These are phyloP conservation scores for Octonoba sinensis DNA, from an alignment of 2,888 invertebrate genomes.

Conservation along the genomic window DNA sequence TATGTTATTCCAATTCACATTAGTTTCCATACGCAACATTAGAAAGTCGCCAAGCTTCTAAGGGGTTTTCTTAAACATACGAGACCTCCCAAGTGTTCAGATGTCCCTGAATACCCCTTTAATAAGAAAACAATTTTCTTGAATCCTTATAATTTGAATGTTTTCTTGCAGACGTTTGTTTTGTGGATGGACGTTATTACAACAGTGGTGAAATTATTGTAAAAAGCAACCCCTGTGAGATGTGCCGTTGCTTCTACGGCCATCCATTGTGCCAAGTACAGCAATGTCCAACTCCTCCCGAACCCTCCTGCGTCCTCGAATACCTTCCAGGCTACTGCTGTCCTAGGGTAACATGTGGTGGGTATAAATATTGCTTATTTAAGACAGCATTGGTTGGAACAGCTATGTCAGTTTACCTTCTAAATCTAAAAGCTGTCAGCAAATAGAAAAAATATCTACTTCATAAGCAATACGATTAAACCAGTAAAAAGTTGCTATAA, in stretches of 20 bases:
- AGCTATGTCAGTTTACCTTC: neutral
- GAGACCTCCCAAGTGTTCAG: too few species aligned
- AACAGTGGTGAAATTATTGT: conserved; percentile 75
- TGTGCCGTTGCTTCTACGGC: conserved; percentile 77
- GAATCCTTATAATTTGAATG: too few species aligned
- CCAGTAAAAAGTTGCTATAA: too few species aligned
- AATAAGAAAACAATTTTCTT: too few species aligned
- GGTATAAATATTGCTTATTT: neutral
- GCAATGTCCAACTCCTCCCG: conserved; percentile 72
- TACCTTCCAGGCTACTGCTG: conserved; percentile 62
- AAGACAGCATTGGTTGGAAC: neutral
- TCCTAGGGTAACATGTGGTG: conserved; percentile 64
- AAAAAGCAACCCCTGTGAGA: conserved; percentile 74
- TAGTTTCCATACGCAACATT: too few species aligned
- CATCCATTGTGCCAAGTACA: conserved; percentile 75
- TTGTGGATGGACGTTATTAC: conserved; percentile 65
- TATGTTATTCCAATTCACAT: too few species aligned
- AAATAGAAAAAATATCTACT: too few species aligned
- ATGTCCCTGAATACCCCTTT: too few species aligned
- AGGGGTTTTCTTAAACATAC: too few species aligned
- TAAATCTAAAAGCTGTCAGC: too few species aligned
- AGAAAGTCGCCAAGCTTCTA: too few species aligned
- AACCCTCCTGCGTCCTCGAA: conserved; percentile 53
- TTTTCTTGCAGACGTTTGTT: conserved; percentile 59
- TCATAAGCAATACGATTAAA: too few species aligned